Evolutionary conservation across 2,888 invertebrate species (phyloP), one percentile per base, ranked within the genome.

Genomic region (Eurois occulta): DNA sequence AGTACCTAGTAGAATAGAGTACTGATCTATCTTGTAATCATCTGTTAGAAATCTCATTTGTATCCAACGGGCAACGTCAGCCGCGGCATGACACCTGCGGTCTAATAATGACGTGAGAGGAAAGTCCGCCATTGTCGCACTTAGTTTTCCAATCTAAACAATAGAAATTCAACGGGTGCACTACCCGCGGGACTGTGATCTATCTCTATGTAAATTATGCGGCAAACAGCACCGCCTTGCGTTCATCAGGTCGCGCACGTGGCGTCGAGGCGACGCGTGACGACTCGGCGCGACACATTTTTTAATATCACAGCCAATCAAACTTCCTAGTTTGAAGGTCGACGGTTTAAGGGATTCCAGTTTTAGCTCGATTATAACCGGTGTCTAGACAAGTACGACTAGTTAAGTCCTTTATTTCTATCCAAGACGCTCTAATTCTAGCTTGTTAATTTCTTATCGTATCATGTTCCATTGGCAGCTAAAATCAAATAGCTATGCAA

Each of bases 91-190:
- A 83, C 91, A 93, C 92, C 93, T 93, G 93, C 91, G 92, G 93
- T 94, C 93, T 93, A 94, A 95, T 96, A 95, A 95, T 95, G 93
- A 94, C 93, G 93, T 93, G 94, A 94, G 93, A 92, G 94, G 94
- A 95, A 95, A 96, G 95, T 94, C 94, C 94, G 93, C 94, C 92
- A 93, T 93, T 90, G 91, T 89, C 88, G 92, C 94, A 95, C 95
- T 96, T 96, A 95, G 96, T 96, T 96, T 96, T 96, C 96, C 96
- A 96, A 96, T 96, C 95, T 96, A 96, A 96, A 96, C 96, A 96
- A 96, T 96, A 96, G 96, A 96, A 96, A 96, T 96, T 96, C 96
- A 95, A 92, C 96, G 95, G 96, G 95, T 96, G 96, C 96, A 89
- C 94, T 93, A 84, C 96, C 95, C 96, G 87, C 88, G 96, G 96